phyloP scores from a whole-genome alignment of 2,797 vertebrate species.

The Crocodylus rhombifer region DNA sequence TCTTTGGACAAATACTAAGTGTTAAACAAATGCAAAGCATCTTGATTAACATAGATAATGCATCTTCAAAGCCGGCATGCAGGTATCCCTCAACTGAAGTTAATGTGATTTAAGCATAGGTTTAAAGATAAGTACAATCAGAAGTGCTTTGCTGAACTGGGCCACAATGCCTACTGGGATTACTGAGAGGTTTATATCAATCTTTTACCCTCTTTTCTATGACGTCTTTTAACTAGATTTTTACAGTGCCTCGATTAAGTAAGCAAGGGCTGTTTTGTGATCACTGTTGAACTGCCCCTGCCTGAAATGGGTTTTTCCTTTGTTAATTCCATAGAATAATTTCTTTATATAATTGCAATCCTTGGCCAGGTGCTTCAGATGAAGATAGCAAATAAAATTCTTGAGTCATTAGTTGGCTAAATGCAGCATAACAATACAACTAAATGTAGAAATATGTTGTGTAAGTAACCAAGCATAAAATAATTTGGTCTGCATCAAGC shows the following conservation, averaged over 20 bases:
- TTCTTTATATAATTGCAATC: slow-evolving; percentile 44
- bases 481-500: slow-evolving; percentile 71
- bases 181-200: not conserved
- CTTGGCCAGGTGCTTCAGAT: slow-evolving; percentile 60
- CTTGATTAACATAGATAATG: not conserved
- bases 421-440: slow-evolving; percentile 67
- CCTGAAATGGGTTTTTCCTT: slow-evolving; percentile 21
- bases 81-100: not conserved
- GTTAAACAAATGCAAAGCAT: not conserved
- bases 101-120: not conserved
- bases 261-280: slow-evolving; percentile 19
- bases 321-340: slow-evolving; percentile 53
- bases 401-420: slow-evolving; percentile 75
- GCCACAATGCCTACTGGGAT: not conserved
- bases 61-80: not conserved
- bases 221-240: not conserved
- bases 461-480: slow-evolving; percentile 79
- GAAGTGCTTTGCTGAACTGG: not conserved
- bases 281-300: not conserved
- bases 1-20: not conserved
- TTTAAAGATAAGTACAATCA: not conserved
- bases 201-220: slow-evolving; percentile 18
- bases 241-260: slow-evolving; percentile 24
- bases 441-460: slow-evolving; percentile 73
- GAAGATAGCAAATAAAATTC: slow-evolving; percentile 71